Evolutionary conservation across 1,140 invertebrate genomes (phyloP).

Genomic region (Psix sp.): DNA sequence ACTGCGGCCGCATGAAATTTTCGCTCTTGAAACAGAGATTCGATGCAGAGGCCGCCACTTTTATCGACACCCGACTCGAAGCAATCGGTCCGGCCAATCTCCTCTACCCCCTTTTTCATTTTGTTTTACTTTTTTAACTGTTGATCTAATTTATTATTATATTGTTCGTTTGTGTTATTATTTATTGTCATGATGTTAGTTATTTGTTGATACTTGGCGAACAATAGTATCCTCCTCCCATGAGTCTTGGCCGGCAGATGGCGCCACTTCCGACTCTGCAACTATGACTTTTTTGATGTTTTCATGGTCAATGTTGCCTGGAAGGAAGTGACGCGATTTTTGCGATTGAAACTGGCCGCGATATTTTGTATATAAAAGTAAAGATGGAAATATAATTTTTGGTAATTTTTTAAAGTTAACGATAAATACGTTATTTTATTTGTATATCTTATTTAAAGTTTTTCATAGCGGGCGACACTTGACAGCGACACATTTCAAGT

Average conservation of each 20-base stretch:
- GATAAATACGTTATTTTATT: slow-evolving; percentile 22
- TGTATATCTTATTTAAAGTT: slow-evolving; percentile 30
- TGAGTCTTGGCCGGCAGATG: not conserved
- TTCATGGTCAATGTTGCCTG: no score
- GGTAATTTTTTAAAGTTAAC: not conserved
- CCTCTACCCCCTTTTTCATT: slow-evolving; percentile 24
- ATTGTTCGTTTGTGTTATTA: slow-evolving; percentile 52
- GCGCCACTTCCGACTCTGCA: no score
- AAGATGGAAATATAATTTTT: no score
- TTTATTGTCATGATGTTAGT: slow-evolving; percentile 35
- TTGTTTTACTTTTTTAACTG: slow-evolving; percentile 39
- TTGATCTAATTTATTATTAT: slow-evolving; percentile 43
- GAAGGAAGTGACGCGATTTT: no score
- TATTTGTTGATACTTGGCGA: slow-evolving; percentile 48
- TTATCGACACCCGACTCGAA: not conserved
- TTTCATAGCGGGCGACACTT: slow-evolving; percentile 15
- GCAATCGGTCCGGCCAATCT: slow-evolving; percentile 9
- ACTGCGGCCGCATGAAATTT: slow-evolving; percentile 2
- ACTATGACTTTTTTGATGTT: no score
- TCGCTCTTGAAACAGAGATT: slow-evolving; percentile 7
- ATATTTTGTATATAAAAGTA: no score
- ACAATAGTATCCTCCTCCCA: slow-evolving; percentile 31
- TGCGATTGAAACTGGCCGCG: no score
- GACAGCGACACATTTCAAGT: slow-evolving; percentile 20
- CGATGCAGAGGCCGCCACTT: slow-evolving; percentile 8